Evolutionary conservation across 2,888 invertebrate species (phyloP).

Genomic region (Scaptomyza parva): DNA sequence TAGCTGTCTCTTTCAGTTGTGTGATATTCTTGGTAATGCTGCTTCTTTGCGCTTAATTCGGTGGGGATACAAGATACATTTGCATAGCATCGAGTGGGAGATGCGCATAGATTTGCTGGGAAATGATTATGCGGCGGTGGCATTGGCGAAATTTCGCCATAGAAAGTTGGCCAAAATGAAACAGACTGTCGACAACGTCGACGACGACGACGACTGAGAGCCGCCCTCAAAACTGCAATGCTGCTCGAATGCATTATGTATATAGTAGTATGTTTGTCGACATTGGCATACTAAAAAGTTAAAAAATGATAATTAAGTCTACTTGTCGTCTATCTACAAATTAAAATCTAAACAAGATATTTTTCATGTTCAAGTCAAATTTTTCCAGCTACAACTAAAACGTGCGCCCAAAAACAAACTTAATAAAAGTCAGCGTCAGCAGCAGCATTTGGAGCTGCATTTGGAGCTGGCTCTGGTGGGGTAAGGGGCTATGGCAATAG

Average conservation of each 20-base stretch:
- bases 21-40: conserved; percentile 46
- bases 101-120: conserved; percentile 80
- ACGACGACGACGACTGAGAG: conserved; percentile 28
- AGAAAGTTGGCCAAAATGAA: conserved; percentile 74
- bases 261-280: conserved; percentile 29
- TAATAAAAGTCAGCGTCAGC: conserved; percentile 29
- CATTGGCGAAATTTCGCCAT: conserved; percentile 62
- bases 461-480: neutral
- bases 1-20: conserved; percentile 15
- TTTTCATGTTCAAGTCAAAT: conserved; percentile 78
- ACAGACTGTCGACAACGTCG: conserved; percentile 27
- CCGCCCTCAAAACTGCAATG: conserved; percentile 61
- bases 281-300: conserved; percentile 42
- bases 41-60: conserved; percentile 63
- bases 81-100: conserved; percentile 75
- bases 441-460: too few species aligned
- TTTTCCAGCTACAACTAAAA: conserved; percentile 80
- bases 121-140: conserved; percentile 69
- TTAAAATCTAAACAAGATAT: conserved; percentile 84
- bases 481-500: neutral
- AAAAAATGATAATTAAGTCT: conserved; percentile 83
- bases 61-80: conserved; percentile 59
- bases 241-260: conserved; percentile 68
- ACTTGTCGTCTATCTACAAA: conserved; percentile 82
- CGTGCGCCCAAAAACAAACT: conserved; percentile 78